Base-by-base conservation (phyloP, 2,888 invertebrate genomes). In the Smittia sp. region DNA sequence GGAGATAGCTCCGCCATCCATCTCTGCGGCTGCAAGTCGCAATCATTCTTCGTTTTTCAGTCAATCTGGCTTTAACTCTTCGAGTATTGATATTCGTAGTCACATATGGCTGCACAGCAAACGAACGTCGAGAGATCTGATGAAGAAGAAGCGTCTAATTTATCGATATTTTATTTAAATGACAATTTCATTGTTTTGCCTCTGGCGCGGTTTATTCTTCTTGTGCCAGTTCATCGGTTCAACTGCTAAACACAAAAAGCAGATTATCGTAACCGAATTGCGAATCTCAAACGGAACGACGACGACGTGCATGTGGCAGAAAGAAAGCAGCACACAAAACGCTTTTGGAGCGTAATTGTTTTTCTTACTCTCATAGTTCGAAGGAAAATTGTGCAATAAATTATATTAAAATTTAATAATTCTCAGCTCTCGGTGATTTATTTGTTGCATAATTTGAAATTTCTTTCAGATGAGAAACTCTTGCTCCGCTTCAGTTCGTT, bases 141-240 rank as follows among this genome's bases (percentile, higher is more conserved):
- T 20, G 58, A 22, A 58, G 58, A 7, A 58, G 58, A 58, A 18
- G 58, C 32, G 15, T 3, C 52, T 62, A 72, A 72, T 72, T 72
- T 72, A 72, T 72, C 27, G 72, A 72, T 72, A 72, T 72, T 72
- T 72, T 72, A 72, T 72, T 72, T 62, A 72, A 72, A 72, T 72
- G 25, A 22, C 58, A 72, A 15, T 32, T 72, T 72, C 62, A 72
- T 72, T 72, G 72, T 72, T 72, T 69, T 52, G 25, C 63, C 27
- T 13, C 58, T 58, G 24, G 11, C 20, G 63, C 15, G 24, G 63
- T 63, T 58, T 58, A 18, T 65, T 65, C 27, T 65, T 32, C 25
- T 25, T 27, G 25, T n/a, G 65, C 13, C 18, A 27, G 65, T 58
- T 58, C 58, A 32, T 27, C 65, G 65, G 65, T 65, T 65, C 32